These are phyloP conservation scores for Ceryle rudis DNA, from an alignment of 2,797 vertebrate species.

Conservation along the genomic window DNA sequence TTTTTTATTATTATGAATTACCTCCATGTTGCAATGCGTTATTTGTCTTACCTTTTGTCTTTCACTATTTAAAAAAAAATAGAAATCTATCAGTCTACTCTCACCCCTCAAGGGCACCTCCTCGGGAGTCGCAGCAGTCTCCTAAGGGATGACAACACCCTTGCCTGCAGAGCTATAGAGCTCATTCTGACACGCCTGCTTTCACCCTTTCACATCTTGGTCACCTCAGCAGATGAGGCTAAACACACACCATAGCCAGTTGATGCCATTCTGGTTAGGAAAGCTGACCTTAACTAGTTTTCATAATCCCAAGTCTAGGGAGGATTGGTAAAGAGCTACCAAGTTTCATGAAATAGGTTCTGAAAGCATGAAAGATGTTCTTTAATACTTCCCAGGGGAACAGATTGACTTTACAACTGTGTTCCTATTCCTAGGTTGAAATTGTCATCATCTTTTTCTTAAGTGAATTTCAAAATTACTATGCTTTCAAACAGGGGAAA, in stretches of 20 bases:
- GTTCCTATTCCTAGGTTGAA: not conserved
- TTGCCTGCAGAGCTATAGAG: not conserved
- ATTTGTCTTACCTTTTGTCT: not conserved
- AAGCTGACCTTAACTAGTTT: not conserved
- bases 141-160: not conserved
- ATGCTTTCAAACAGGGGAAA: not conserved
- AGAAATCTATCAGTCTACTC: not conserved
- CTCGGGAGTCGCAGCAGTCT: not conserved
- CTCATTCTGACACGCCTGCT: not conserved
- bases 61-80: not conserved
- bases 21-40: not conserved
- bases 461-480: not conserved
- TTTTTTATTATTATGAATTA: not conserved
- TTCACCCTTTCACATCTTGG: not conserved
- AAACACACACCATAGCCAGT: accelerated
- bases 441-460: not conserved
- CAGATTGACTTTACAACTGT: not conserved
- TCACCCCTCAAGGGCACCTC: not conserved
- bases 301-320: not conserved
- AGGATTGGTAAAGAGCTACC: not conserved
- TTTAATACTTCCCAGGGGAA: not conserved
- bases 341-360: not conserved
- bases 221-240: not conserved
- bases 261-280: not conserved
- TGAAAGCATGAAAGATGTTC: not conserved